phyloP scores from a whole-genome alignment of 1,140 invertebrate genomes.

The Ceratosolen solmsi region DNA sequence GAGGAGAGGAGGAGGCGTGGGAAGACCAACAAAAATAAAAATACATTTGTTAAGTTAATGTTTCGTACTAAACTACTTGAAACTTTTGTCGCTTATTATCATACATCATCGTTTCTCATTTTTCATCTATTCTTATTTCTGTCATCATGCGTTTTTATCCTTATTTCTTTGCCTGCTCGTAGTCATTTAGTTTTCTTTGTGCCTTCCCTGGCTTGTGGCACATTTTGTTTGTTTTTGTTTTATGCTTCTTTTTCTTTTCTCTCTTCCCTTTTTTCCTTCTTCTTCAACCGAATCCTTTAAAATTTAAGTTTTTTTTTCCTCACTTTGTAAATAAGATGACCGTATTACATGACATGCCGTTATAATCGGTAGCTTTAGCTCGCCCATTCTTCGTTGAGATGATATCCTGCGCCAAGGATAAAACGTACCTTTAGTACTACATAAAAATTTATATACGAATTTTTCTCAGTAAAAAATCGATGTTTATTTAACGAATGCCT shows the following conservation, averaged over 20 bases:
- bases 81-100: conserved; percentile 6
- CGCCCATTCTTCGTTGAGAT: background rate
- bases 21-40: no score
- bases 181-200: background rate
- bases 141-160: conserved; percentile 1
- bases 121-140: conserved; percentile 22
- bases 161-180: background rate
- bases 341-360: background rate
- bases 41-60: no score
- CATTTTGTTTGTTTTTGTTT: no score
- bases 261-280: background rate
- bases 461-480: background rate
- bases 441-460: background rate
- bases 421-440: background rate
- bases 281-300: conserved; percentile 20
- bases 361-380: background rate
- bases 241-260: background rate
- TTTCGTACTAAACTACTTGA: conserved; percentile 17
- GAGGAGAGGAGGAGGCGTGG: no score
- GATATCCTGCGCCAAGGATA: background rate
- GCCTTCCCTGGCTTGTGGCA: background rate
- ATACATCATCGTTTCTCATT: background rate
- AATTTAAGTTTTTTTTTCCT: background rate
- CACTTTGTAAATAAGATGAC: background rate
- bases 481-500: background rate